Base-by-base conservation (phyloP, 2,888 invertebrate species). In the Drosophila quinaria region DNA sequence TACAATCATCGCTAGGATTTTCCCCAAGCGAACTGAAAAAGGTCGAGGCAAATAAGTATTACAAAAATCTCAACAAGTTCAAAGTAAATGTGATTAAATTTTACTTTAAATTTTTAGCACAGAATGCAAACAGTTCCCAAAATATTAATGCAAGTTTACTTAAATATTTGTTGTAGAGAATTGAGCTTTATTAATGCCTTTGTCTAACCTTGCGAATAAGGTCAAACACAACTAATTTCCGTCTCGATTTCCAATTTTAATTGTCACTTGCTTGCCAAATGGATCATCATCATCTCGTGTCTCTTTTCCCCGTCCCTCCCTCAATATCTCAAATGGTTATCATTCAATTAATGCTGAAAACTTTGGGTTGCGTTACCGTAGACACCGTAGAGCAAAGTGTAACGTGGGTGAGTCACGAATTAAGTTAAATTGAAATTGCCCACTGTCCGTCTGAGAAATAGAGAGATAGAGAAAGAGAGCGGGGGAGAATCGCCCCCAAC, bases 1-100 rank as follows among this genome's bases (percentile, higher is more conserved):
- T 51, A 17, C 71, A 56, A 66, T 66, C 72, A 61, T 84, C 69
- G 71, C 80, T 3, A 47, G 69, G 70, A 74, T 72, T 74, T 78
- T 51, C 33, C 37, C 22, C 33, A 33, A 42, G 33, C n/a, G 11
- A 22, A 33, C 19, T 19, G 13, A 1, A 47, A 35, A 19, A 9
- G 19, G 17, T 1, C 5, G 35, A 13, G n/a, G 9, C 33, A 51
- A 60, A 74, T 42, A 63, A 60, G 47, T 60, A 58, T 44, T 37
- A 50, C 51, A 73, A 79, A 87, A 89, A 90, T 88, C 86, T 78
- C 77, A 80, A 74, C 78, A 70, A 68, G 66, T 78, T 71, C 59
- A 17, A 8, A 31, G 25, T 3, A 74, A 76, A 74, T 71, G 39
- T 54, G 52, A 74, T 74, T 66, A 66, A 56, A 41, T 66, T 61